These are phyloP conservation scores for Epizoanthus fatuus DNA, from an alignment of 92 coral and sea anemone genomes.

Conservation along the genomic window DNA sequence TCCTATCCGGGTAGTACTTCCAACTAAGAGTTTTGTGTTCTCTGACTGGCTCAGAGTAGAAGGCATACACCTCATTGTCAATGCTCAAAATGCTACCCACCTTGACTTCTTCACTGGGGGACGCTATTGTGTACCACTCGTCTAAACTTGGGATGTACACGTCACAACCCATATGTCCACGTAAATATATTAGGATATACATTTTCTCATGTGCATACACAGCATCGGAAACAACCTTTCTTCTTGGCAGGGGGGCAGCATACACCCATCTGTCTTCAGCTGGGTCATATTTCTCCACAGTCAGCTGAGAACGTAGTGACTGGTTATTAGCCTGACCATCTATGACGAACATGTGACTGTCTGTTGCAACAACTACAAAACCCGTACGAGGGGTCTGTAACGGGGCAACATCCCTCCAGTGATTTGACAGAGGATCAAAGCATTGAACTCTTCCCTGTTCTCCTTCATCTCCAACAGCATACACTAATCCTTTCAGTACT, in stretches of 20 bases:
- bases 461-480: neutral
- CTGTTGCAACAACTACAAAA: neutral
- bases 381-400: neutral
- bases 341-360: neutral
- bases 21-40: neutral
- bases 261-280: neutral
- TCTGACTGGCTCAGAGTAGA: neutral
- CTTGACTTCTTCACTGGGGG: neutral
- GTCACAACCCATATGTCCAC: neutral
- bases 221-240: neutral
- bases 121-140: neutral
- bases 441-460: neutral
- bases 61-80: neutral
- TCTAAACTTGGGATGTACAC: neutral
- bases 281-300: conserved; percentile 4
- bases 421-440: neutral
- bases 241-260: neutral
- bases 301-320: neutral
- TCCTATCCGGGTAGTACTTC: neutral
- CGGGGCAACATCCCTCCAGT: neutral
- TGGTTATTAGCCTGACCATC: neutral
- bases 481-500: neutral
- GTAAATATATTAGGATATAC: neutral
- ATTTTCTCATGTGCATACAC: neutral
- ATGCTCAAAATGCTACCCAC: neutral